Evolutionary conservation across 2,797 vertebrate genomes (phyloP), one percentile per base, ranked within the genome.

Genomic region (Microctenopoma lineatum): DNA sequence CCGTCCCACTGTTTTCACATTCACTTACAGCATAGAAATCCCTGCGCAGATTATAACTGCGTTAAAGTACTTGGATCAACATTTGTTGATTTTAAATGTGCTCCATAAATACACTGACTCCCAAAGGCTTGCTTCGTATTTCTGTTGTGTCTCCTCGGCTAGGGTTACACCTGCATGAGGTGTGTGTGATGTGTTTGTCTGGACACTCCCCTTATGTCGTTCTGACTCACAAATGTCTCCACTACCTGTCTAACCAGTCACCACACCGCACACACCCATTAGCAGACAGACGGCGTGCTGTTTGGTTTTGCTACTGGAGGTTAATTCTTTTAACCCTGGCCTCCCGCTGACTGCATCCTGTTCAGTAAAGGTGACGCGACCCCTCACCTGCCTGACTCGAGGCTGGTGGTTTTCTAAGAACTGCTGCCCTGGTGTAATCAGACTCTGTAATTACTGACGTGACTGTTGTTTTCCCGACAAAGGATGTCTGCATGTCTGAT

Each of bases 401-500:
- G 89, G 86, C 76, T 42, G 29, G 77, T 25, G 79, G 81, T 84
- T 82, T 81, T 79, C 75, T 60, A 76, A 77, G 77, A 89, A 84
- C 74, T 71, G 79, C 83, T 77, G 81, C 70, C 42, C 70, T 71
- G 77, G 55, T 88, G 90, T 89, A 90, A 91, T 92, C 84, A 83
- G 89, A 90, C 69, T 83, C 90, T 85, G 84, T 90, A 89, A 92
- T 92, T 84, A 89, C 89, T 62, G 88, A 87, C 67, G 39, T 87
- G 83, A 85, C 84, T 84, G 80, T 88, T 89, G 88, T 91, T 90
- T 86, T 85, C 86, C 85, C 81, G 86, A 93, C 90, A 93, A 92
- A 93, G 87, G 89, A 88, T 85, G 90, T 89, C 87, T 92, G 91
- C 81, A 84, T 79, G 92, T 93, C 90, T 92, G 86, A 75, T 89